Conservation (phyloP, 1,140 invertebrate genomes). For the Bicyclus anynana region DNA sequence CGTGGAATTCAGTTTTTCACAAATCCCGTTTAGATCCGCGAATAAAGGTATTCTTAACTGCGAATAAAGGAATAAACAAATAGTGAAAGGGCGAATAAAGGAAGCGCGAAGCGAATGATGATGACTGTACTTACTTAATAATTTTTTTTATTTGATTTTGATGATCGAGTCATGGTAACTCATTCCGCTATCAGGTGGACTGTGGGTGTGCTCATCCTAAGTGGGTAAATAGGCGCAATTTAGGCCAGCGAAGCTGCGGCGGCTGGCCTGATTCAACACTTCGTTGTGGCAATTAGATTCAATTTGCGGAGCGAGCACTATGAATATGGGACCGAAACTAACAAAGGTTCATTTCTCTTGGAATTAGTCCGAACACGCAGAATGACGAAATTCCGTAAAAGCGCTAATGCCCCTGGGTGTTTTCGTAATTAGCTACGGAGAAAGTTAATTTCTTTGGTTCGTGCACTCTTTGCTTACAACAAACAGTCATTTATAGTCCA, state of each 20-base stretch:
- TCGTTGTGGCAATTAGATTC: conserved; percentile 74
- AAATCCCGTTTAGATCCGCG: too few species aligned
- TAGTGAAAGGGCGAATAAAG: too few species aligned
- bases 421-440: conserved; percentile 33
- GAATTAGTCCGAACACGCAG: conserved; percentile 46
- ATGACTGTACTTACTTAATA: too few species aligned
- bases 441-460: conserved; percentile 17
- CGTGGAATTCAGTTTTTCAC: too few species aligned
- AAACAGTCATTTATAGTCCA: neutral
- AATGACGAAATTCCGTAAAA: conserved; percentile 28
- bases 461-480: conserved; percentile 3
- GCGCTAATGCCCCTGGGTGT: conserved; percentile 25
- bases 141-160: neutral
- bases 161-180: conserved; percentile 25
- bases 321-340: conserved; percentile 51
- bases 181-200: conserved; percentile 55
- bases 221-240: conserved; percentile 71
- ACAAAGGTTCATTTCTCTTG: conserved; percentile 58
- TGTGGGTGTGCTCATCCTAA: conserved; percentile 62
- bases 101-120: too few species aligned
- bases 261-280: conserved; percentile 71
- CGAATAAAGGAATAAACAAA: too few species aligned
- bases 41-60: too few species aligned
- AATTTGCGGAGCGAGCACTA: conserved; percentile 57
- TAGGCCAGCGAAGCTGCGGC: conserved; percentile 52